A percentile compares a stretch with the other conserved stretches of the same genome.
These are phyloP conservation scores for Acrobasis suavella DNA, from an alignment of 2,888 invertebrate genomes.

Conservation along the genomic window DNA sequence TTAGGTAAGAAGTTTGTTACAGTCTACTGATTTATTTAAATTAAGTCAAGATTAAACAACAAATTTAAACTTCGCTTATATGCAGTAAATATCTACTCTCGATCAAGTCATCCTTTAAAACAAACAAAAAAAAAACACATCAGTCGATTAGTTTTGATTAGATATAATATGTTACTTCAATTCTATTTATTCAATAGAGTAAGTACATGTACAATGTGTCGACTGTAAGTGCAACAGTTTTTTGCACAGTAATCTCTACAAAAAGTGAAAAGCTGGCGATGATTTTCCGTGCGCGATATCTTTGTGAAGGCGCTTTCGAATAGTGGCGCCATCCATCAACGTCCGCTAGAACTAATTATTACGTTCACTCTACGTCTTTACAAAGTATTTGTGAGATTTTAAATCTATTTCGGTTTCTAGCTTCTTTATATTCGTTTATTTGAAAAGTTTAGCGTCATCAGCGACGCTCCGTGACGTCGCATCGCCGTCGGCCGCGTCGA, in stretches of 20 bases:
- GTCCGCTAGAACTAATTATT: constrained; percentile 57
- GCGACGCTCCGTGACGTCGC: constrained; percentile 60
- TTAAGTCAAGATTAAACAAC: no score
- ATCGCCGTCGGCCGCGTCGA: constrained; percentile 53
- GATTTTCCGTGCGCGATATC: constrained; percentile 33
- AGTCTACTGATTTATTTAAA: no score
- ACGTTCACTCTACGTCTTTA: constrained; percentile 37
- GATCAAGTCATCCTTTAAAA: no score
- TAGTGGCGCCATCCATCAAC: constrained; percentile 60
- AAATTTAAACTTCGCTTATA: no score
- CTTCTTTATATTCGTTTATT: constrained; percentile 1
- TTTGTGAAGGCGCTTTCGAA: constrained; percentile 36
- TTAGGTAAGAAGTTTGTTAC: no score
- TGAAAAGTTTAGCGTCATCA: constrained; percentile 57
- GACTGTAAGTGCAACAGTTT: no score
- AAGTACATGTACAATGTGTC: no score
- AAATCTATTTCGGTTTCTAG: constrained; percentile 25
- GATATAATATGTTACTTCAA: no score
- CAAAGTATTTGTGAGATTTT: constrained; percentile 33
- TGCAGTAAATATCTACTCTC: no score
- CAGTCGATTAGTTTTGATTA: no score
- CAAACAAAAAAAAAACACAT: no score
- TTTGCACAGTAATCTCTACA: not conserved
- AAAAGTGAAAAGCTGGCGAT: constrained; percentile 23
- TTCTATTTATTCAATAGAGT: no score